These are phyloP conservation scores for Prunella himalayana DNA, from an alignment of 2,113 vertebrate species.

Conservation along the genomic window DNA sequence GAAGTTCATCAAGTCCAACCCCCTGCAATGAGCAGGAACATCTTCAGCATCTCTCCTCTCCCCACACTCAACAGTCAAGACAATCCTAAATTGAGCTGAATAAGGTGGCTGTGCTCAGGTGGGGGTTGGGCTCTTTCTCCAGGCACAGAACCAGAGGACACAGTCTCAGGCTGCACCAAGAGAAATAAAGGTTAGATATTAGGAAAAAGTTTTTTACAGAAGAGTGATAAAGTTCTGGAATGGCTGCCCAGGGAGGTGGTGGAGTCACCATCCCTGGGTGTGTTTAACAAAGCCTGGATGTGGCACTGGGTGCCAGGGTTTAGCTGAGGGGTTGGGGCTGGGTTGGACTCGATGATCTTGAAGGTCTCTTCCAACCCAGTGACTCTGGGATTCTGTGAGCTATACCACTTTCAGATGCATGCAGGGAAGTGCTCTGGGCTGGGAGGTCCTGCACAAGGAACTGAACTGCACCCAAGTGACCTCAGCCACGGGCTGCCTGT, in stretches of 20 bases:
- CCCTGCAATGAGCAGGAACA: not conserved
- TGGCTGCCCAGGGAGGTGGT: not conserved
- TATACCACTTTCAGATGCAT: not conserved
- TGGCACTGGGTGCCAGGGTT: not conserved
- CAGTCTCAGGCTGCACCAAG: not conserved
- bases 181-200: not conserved
- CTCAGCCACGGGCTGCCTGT: not conserved
- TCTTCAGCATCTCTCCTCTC: not conserved
- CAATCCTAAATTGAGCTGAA: not conserved
- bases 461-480: not conserved
- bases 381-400: not conserved
- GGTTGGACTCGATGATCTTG: not conserved
- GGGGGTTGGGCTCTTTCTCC: not conserved
- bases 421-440: not conserved
- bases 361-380: not conserved
- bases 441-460: fast-evolving
- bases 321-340: not conserved
- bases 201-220: not conserved
- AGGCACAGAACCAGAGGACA: not conserved
- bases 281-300: not conserved
- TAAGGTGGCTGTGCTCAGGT: not conserved
- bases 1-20: not conserved
- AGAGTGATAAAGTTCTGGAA: not conserved
- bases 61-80: not conserved
- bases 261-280: not conserved